phyloP scores from a whole-genome alignment of 2,888 invertebrate genomes.

The Melieria picta region DNA sequence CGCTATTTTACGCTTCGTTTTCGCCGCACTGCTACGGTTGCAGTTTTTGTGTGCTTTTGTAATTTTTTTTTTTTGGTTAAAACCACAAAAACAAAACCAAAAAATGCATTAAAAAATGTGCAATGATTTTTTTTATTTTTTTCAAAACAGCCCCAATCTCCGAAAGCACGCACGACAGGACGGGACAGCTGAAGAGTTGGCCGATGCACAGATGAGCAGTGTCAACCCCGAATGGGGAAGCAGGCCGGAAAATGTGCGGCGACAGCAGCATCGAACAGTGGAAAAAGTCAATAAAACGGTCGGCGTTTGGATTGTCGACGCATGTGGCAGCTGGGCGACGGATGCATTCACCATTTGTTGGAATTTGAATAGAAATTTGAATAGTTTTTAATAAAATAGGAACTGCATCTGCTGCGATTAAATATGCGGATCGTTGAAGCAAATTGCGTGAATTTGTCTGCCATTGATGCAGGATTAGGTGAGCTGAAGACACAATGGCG shows the following conservation, averaged over 20 bases:
- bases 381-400: background rate
- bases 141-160: conserved; percentile 48
- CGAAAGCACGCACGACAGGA: background rate
- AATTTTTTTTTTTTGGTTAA: conserved; percentile 8
- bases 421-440: conserved; percentile 13
- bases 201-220: conserved; percentile 23
- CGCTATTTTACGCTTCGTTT: conserved; percentile 27
- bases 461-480: too few species aligned
- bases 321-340: too few species aligned
- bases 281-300: conserved; percentile 16
- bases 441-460: conserved; percentile 8
- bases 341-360: background rate
- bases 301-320: too few species aligned
- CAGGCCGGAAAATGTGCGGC: background rate
- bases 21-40: background rate
- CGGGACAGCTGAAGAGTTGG: background rate
- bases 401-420: conserved; percentile 11
- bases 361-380: conserved; percentile 19
- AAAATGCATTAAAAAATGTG: conserved; percentile 26
- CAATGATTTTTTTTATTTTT: conserved; percentile 40
- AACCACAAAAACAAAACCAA: conserved; percentile 37
- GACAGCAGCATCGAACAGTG: conserved; percentile 19
- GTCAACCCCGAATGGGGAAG: conserved; percentile 38
- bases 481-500: too few species aligned
- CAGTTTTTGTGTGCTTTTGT: conserved; percentile 5